These are phyloP conservation scores for Drosophila neocordata DNA, from an alignment of 1,140 invertebrate genomes.

Conservation along the genomic window DNA sequence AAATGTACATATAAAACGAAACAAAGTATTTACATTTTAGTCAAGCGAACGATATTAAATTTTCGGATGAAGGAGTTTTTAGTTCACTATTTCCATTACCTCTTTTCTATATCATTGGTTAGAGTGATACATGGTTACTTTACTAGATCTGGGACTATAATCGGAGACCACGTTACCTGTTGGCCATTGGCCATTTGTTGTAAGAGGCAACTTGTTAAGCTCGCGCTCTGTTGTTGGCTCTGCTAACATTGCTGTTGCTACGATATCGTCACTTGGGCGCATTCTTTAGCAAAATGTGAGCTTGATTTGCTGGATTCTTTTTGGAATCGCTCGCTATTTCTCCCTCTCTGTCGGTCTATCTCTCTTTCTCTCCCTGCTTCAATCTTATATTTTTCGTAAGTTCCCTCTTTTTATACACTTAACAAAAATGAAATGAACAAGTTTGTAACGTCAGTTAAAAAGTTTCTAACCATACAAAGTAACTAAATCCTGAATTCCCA, in stretches of 20 bases:
- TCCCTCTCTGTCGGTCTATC: constrained; percentile 14
- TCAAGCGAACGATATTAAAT: too few species aligned
- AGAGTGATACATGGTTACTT: neutral
- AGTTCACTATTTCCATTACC: too few species aligned
- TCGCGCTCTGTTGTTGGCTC: constrained; percentile 37
- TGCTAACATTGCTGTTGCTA: constrained; percentile 65
- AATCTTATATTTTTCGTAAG: constrained; percentile 61
- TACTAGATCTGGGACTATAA: neutral
- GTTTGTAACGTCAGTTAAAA: too few species aligned
- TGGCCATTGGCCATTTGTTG: neutral
- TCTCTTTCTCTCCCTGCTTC: constrained; percentile 35
- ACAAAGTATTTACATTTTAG: too few species aligned
- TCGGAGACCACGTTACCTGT: neutral
- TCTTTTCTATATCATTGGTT: neutral
- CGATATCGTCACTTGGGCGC: constrained; percentile 81
- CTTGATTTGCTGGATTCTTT: constrained; percentile 82
- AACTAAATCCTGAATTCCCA: too few species aligned
- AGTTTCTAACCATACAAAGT: too few species aligned
- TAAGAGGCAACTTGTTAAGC: neutral
- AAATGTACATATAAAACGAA: too few species aligned
- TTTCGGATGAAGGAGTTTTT: too few species aligned
- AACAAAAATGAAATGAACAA: neutral
- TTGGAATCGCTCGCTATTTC: constrained; percentile 34
- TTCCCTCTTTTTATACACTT: constrained; percentile 11
- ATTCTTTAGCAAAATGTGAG: constrained; percentile 81